Conservation (phyloP, 2,888 invertebrate species). For the Protophormia terraenovae region DNA sequence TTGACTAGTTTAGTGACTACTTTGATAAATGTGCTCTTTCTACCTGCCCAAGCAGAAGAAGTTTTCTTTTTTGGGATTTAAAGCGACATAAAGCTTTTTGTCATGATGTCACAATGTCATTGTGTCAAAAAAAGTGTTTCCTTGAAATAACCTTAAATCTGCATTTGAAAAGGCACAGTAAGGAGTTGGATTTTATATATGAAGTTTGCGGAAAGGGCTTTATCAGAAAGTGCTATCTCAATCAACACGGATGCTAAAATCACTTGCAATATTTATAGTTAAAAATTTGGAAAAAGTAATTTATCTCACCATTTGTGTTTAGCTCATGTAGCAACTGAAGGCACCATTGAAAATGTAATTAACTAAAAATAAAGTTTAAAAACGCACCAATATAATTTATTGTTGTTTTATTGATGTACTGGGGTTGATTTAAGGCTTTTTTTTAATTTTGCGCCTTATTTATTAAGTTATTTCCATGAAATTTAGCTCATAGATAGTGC, state of each 20-base stretch:
- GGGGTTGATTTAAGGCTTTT: no score
- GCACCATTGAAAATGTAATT: conserved; percentile 36
- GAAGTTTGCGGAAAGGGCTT: conserved; percentile 51
- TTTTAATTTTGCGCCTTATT: no score
- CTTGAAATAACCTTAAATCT: not conserved
- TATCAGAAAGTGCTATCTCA: not conserved
- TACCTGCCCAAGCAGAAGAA: conserved; percentile 13
- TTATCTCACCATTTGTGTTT: conserved; percentile 33
- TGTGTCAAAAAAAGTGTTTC: conserved; percentile 13
- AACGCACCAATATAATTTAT: no score
- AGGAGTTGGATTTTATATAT: conserved; percentile 29
- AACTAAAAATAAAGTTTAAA: no score
- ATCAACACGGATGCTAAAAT: conserved; percentile 31
- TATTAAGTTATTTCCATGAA: no score
- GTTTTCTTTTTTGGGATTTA: not conserved
- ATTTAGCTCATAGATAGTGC: no score
- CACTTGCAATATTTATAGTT: conserved; percentile 46
- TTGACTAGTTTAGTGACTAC: conserved; percentile 35
- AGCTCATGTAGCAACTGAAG: conserved; percentile 36
- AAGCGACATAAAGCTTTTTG: not conserved
- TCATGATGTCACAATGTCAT: conserved; percentile 25
- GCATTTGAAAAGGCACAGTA: conserved; percentile 31
- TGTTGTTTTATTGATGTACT: no score
- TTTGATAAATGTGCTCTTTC: conserved; percentile 34
- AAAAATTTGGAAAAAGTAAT: conserved; percentile 36